Conservation (phyloP, 2,113 vertebrate genomes). For the Tympanuchus pallidicinctus region DNA sequence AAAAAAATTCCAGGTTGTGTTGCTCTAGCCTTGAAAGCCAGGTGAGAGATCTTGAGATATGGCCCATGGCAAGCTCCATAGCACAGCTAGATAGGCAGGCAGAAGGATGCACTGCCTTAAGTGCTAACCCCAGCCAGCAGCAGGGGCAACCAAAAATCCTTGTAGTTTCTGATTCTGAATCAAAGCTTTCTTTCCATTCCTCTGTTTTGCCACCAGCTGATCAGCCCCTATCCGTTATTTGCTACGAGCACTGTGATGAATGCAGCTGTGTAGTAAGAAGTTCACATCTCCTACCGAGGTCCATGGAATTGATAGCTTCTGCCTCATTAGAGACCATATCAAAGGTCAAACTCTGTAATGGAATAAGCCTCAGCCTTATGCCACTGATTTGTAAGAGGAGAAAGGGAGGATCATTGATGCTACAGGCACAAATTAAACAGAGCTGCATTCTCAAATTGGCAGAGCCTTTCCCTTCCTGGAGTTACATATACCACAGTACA, state of each 20-base stretch:
- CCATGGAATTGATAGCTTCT: conserved; percentile 1
- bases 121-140: conserved; percentile 14
- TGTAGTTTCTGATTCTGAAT: background rate
- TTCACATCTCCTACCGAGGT: background rate
- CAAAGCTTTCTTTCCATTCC: conserved; percentile 18
- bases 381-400: background rate
- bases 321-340: background rate
- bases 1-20: background rate
- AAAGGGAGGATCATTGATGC: background rate
- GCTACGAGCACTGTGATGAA: background rate
- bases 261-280: background rate
- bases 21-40: background rate
- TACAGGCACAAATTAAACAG: background rate
- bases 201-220: conserved; percentile 11
- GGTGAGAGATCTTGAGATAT: background rate
- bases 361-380: background rate
- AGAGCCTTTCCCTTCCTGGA: background rate
- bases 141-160: conserved; percentile 5
- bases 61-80: background rate
- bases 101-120: background rate
- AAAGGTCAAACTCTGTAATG: background rate
- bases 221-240: background rate
- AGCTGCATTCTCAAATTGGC: background rate
- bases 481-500: background rate
- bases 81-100: background rate